phyloP scores from a whole-genome alignment of 2,797 vertebrate genomes.

The Nasua narica region DNA sequence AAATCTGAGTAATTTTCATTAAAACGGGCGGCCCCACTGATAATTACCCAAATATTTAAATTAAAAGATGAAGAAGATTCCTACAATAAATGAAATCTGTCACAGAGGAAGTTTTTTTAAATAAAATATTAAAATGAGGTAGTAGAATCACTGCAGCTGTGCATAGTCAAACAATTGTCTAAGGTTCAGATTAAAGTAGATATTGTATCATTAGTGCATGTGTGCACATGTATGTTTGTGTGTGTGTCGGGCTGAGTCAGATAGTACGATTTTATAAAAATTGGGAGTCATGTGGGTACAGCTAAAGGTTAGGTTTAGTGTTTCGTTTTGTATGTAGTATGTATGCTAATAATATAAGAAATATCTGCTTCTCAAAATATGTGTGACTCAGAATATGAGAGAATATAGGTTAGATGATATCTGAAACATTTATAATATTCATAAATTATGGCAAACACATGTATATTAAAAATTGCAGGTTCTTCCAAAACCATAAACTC shows the following conservation, averaged over 20 bases:
- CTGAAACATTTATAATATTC: background rate
- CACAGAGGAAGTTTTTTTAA: background rate
- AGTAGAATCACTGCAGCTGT: background rate
- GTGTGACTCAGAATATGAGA: background rate
- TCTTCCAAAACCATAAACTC: background rate
- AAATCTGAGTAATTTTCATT: slow-evolving; percentile 13
- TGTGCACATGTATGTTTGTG: background rate
- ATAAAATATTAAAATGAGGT: background rate
- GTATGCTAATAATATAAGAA: background rate
- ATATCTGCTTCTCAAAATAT: background rate
- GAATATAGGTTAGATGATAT: background rate
- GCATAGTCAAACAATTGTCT: background rate
- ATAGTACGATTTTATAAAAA: background rate
- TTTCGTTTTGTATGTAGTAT: background rate
- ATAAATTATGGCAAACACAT: background rate
- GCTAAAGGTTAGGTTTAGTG: background rate
- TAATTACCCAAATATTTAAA: slow-evolving; percentile 6
- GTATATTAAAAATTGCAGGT: background rate
- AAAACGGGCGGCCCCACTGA: background rate
- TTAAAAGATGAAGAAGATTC: background rate
- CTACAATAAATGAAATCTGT: background rate
- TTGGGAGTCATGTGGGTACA: background rate
- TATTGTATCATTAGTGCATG: background rate
- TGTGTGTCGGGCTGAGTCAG: background rate
- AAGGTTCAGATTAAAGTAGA: slow-evolving; percentile 2